A percentile compares a stretch with the other conserved stretches of the same genome.
Conservation (phyloP, 2,113 vertebrate genomes). For the Corvus hawaiiensis region DNA sequence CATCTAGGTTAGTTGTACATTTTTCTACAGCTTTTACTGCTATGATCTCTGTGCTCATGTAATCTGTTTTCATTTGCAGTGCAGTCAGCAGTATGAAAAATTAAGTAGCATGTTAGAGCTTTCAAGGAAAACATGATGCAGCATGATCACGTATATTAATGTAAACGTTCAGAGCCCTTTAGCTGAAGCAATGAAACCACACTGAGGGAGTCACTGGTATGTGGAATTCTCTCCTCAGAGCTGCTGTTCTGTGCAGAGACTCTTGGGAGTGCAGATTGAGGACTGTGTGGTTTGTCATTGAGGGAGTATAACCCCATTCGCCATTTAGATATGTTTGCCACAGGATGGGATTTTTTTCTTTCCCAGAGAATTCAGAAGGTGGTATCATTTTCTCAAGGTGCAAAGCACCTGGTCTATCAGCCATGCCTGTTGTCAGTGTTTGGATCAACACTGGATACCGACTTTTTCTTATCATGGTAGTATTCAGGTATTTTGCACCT, state of each 20-base stretch:
- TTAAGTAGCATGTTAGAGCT: background rate
- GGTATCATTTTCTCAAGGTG: background rate
- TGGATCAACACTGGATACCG: background rate
- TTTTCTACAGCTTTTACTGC: background rate
- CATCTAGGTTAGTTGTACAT: background rate
- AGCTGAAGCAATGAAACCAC: background rate
- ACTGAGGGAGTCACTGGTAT: background rate
- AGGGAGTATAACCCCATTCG: background rate
- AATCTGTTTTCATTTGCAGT: background rate
- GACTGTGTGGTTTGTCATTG: background rate
- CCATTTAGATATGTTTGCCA: background rate
- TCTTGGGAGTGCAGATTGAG: background rate
- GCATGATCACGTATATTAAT: background rate
- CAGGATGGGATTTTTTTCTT: background rate
- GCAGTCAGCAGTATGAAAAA: background rate
- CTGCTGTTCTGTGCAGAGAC: background rate
- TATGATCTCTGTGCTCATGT: background rate
- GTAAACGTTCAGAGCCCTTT: background rate
- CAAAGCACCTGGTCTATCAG: background rate
- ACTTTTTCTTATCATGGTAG: background rate
- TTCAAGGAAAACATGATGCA: background rate
- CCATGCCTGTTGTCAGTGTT: background rate
- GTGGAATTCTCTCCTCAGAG: background rate
- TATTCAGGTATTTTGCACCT: background rate
- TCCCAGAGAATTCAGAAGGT: background rate